Conservation (phyloP, 2,888 invertebrate species). For the Leucoma salicis region DNA sequence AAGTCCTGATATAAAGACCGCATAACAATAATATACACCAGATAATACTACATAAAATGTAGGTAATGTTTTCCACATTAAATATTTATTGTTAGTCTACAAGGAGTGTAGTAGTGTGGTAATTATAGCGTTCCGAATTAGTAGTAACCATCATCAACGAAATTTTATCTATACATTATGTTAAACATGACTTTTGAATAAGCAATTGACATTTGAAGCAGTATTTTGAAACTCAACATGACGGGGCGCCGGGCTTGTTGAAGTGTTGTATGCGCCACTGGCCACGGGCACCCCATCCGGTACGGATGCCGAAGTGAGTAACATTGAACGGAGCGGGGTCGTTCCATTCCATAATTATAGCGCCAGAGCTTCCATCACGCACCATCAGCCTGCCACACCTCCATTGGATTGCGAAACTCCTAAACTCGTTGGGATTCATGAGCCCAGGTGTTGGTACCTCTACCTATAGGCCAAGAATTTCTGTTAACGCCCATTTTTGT, state of each 20-base stretch:
- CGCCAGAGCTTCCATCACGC: constrained; percentile 71
- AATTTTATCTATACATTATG: constrained; percentile 11
- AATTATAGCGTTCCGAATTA: constrained; percentile 17
- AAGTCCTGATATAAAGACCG: background rate
- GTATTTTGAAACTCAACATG: constrained; percentile 63
- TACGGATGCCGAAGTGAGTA: constrained; percentile 84
- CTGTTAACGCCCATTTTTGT: constrained; percentile 14
- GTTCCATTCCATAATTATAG: constrained; percentile 82
- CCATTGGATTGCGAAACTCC: constrained; percentile 82
- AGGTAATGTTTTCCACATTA: background rate
- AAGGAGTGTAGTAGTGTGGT: constrained; percentile 13
- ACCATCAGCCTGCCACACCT: constrained; percentile 77
- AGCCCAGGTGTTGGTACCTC: constrained; percentile 81
- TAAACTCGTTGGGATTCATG: constrained; percentile 79
- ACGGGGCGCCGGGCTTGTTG: constrained; percentile 44
- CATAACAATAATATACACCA: constrained; percentile 4
- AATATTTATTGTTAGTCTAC: constrained; percentile 29
- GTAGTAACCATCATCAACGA: constrained; percentile 24
- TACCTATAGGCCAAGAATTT: constrained; percentile 66
- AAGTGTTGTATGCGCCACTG: constrained; percentile 82
- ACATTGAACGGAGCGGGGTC: constrained; percentile 83
- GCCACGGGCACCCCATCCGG: constrained; percentile 85
- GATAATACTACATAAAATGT: background rate
- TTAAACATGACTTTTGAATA: constrained; percentile 22
- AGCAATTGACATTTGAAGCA: constrained; percentile 63